Conservation (phyloP, 2,888 invertebrate genomes). For the Amorpha juglandis region DNA sequence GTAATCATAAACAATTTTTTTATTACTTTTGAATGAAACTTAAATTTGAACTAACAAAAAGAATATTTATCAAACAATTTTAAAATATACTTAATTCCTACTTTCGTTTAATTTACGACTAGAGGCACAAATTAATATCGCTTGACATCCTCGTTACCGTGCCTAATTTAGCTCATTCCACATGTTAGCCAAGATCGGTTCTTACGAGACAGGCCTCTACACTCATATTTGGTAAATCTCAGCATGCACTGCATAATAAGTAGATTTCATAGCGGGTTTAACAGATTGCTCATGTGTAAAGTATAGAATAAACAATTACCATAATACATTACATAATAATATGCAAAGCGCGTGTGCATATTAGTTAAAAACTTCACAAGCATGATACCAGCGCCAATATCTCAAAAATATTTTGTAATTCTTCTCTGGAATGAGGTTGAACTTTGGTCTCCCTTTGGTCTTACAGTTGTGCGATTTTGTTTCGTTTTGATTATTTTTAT, state of each 20-base stretch:
- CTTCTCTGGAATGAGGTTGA: slow-evolving; percentile 50
- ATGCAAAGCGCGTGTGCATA: background rate
- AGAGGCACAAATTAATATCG: slow-evolving; percentile 19
- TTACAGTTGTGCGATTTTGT: slow-evolving; percentile 63
- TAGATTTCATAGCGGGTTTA: no score
- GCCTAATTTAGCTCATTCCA: background rate
- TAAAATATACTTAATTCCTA: background rate
- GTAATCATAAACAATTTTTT: no score
- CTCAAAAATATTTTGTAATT: slow-evolving; percentile 51
- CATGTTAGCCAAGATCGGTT: no score
- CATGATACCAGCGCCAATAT: slow-evolving; percentile 44
- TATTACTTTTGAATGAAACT: no score
- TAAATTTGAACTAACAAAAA: background rate
- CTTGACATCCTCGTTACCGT: background rate
- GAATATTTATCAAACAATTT: no score
- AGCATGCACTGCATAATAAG: no score
- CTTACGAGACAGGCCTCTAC: no score
- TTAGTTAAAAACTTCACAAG: slow-evolving; percentile 32
- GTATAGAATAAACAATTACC: background rate
- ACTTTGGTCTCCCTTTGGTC: slow-evolving; percentile 70
- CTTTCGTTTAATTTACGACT: background rate
- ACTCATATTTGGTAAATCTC: no score
- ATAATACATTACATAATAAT: background rate
- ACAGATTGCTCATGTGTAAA: background rate
- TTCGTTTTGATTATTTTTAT: slow-evolving; percentile 42